Base-by-base conservation (phyloP, 2,113 vertebrate species). In the Copsychus sechellarum region DNA sequence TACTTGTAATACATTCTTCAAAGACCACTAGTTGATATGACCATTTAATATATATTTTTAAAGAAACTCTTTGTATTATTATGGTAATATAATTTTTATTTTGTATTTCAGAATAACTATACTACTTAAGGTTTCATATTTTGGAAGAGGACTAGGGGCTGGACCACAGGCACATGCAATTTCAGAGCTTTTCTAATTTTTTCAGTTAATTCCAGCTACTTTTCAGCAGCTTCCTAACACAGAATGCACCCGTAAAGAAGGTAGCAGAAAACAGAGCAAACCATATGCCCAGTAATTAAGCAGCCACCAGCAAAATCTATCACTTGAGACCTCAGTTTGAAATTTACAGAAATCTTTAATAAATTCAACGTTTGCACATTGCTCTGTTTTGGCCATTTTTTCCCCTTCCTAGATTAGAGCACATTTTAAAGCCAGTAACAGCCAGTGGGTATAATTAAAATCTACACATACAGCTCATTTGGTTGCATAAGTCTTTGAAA, bases 401-500 rank as follows among this genome's bases (percentile, higher is more conserved):
- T 78, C 40, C 28, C 11, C 31, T 42, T 77, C 40, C 36, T 48
- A 67, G 47, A 82, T 58, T n/a, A 80, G 34, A 71, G 12, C 3
- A 77, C 21, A 33, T 80, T 90, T 95, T 69, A 45, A 79, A 94
- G 50, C 42, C 79, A 77, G 65, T 21, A 69, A 77, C 23, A 91
- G 58, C 53, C 58, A 87, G 74, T 31, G 66, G 26, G 53, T 61
- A 50, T 73, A 91, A 90, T 80, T 87, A 96, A 92, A 94, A 73
- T 38, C 66, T 70, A 85, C 45, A 90, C 29, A 67, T 25, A 85
- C 8, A 91, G 62, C 38, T 79, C 47, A 69, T 70, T 87, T 62
- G 24, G 34, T 91, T 92, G 84, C 71, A 6, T 50, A 92, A 90
- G 34, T 54, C 81, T 94, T 70, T 93, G 87, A 88, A 94, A 95